phyloP scores from a whole-genome alignment of 2,888 invertebrate genomes.

The Odiellus spinosus region DNA sequence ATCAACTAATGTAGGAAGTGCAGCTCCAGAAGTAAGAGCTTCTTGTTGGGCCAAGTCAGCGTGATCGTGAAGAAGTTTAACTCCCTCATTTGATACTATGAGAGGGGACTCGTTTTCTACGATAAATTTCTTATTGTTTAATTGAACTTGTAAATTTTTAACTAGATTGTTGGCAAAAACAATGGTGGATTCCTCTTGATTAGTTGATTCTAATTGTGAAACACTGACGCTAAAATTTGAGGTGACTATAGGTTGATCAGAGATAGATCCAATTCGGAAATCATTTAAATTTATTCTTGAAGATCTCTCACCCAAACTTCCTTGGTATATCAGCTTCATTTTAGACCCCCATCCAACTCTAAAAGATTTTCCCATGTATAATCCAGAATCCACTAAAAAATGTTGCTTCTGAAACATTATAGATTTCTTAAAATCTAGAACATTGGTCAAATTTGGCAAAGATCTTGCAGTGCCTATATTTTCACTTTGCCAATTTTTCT shows the following conservation, averaged over 20 bases:
- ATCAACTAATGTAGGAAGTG: background rate
- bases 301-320: too few relatives aligned
- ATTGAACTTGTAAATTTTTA: slow-evolving; percentile 45
- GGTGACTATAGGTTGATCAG: too few relatives aligned
- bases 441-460: too few relatives aligned
- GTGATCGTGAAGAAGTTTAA: slow-evolving; percentile 41
- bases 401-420: slow-evolving; percentile 24
- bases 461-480: slow-evolving; percentile 12
- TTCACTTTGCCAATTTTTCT: slow-evolving; percentile 5
- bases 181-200: background rate
- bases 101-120: slow-evolving; percentile 37
- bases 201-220: background rate
- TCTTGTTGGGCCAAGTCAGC: slow-evolving; percentile 31
- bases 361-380: slow-evolving; percentile 36
- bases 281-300: too few relatives aligned
- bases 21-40: background rate
- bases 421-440: slow-evolving; percentile 21
- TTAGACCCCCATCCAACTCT: slow-evolving; percentile 56
- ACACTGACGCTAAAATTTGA: too few relatives aligned
- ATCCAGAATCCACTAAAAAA: slow-evolving; percentile 28
- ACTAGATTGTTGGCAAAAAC: slow-evolving; percentile 34
- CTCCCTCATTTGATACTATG: slow-evolving; percentile 30
- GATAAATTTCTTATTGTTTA: slow-evolving; percentile 40
- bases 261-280: too few relatives aligned
- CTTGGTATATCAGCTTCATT: too few relatives aligned